These are phyloP conservation scores for Scolopax mira DNA, from an alignment of 2,113 vertebrate species.

Conservation along the genomic window DNA sequence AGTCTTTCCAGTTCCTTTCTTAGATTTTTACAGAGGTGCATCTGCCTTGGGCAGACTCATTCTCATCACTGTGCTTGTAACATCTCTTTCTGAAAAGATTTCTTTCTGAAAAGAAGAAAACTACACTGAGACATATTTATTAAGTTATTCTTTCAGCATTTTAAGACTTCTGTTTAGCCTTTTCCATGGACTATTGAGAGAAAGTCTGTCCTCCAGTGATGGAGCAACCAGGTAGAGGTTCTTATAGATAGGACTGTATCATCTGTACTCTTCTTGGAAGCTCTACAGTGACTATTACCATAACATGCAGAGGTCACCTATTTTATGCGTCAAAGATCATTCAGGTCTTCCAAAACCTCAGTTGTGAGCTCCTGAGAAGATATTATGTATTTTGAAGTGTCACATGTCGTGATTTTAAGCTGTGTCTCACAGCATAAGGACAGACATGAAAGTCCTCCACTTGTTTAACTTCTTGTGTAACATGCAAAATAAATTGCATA, in stretches of 20 bases:
- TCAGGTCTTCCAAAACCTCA: neutral
- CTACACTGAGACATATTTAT: neutral
- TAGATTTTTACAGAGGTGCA: neutral
- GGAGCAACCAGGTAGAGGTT: neutral
- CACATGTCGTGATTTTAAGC: neutral
- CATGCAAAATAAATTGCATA: neutral
- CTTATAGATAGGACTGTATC: neutral
- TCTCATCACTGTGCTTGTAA: neutral
- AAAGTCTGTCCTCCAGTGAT: neutral
- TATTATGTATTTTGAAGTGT: neutral
- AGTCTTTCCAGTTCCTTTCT: neutral
- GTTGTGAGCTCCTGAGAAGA: neutral
- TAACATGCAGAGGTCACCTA: neutral
- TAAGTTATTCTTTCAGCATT: neutral
- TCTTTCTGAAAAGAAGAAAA: neutral
- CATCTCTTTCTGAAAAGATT: neutral
- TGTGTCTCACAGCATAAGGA: neutral
- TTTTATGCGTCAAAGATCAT: neutral
- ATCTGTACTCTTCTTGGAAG: neutral
- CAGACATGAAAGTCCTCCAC: neutral
- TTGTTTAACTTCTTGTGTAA: neutral
- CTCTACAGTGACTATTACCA: neutral
- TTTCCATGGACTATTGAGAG: neutral
- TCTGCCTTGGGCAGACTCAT: neutral
- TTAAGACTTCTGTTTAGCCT: neutral